A percentile compares a stretch with the other conserved stretches of the same genome.
Conservation (phyloP, 2,888 invertebrate genomes). For the Caenorhabditis uteleia region DNA sequence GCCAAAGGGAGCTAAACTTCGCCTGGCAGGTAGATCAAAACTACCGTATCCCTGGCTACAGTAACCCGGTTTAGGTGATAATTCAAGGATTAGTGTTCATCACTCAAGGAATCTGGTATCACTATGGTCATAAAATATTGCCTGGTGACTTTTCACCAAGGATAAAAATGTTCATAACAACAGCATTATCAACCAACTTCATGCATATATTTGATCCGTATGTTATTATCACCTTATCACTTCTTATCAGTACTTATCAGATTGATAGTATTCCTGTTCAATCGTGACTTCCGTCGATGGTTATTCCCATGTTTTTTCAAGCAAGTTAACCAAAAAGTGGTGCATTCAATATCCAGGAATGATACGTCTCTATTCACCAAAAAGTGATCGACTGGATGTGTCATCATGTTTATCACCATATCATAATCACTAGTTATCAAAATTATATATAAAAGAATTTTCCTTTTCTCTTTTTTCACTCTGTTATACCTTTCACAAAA, state of each 20-base stretch:
- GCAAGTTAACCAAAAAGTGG: not conserved
- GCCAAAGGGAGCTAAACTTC: conserved; percentile 13
- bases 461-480: too few species aligned
- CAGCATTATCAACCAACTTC: conserved; percentile 16
- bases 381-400: too few species aligned
- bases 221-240: not conserved
- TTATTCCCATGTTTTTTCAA: not conserved
- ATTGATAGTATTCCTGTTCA: not conserved
- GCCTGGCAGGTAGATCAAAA: conserved; percentile 4
- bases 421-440: too few species aligned
- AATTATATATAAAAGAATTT: too few species aligned
- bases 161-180: conserved; percentile 22
- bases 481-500: too few species aligned
- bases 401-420: too few species aligned
- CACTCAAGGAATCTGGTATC: conserved; percentile 14
- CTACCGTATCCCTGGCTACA: too few species aligned
- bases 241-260: not conserved
- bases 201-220: conserved; percentile 27
- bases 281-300: not conserved
- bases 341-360: too few species aligned
- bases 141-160: conserved; percentile 9
- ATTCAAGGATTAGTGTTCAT: conserved; percentile 21
- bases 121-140: conserved; percentile 5
- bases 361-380: too few species aligned
- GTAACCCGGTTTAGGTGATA: conserved; percentile 14